Percentiles rank a stretch among this genome's conserved stretches.
These are phyloP conservation scores for Manduca sexta DNA, from an alignment of 1,140 invertebrate genomes.

Conservation along the genomic window DNA sequence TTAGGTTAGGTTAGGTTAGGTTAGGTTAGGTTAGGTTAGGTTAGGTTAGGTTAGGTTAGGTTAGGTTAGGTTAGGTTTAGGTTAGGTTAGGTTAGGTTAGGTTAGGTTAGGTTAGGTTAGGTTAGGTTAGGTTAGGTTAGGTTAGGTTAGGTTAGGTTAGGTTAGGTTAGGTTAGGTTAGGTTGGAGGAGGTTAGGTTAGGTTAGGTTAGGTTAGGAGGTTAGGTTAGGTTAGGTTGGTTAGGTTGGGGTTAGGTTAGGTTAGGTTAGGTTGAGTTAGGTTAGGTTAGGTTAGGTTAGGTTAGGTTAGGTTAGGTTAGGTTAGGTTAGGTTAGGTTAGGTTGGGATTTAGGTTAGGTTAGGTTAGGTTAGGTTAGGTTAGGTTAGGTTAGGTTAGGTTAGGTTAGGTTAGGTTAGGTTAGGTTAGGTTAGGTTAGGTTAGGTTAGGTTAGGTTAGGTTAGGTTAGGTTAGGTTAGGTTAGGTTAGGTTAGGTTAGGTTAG, in stretches of 20 bases:
- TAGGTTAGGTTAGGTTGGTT: slow-evolving; percentile 1
- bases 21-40: slow-evolving; percentile 8
- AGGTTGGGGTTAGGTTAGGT: neutral
- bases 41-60: slow-evolving; percentile 7
- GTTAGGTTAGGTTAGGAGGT: slow-evolving; percentile 2
- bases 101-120: slow-evolving; percentile 8
- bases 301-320: slow-evolving; percentile 1
- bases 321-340: neutral
- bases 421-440: neutral
- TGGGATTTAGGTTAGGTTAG: neutral
- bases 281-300: slow-evolving; percentile 1
- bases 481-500: slow-evolving; percentile 1
- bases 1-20: slow-evolving; percentile 8
- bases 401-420: neutral
- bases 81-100: slow-evolving; percentile 4
- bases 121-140: slow-evolving; percentile 6
- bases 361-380: neutral
- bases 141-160: slow-evolving; percentile 5
- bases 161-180: slow-evolving; percentile 4
- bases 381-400: neutral
- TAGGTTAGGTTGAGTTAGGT: neutral
- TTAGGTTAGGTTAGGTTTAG: slow-evolving; percentile 7
- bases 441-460: slow-evolving; percentile 1
- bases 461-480: slow-evolving; percentile 1
- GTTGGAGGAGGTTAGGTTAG: slow-evolving; percentile 4